phyloP scores from a whole-genome alignment of 2,888 invertebrate species.

The Bombyx huttoni region DNA sequence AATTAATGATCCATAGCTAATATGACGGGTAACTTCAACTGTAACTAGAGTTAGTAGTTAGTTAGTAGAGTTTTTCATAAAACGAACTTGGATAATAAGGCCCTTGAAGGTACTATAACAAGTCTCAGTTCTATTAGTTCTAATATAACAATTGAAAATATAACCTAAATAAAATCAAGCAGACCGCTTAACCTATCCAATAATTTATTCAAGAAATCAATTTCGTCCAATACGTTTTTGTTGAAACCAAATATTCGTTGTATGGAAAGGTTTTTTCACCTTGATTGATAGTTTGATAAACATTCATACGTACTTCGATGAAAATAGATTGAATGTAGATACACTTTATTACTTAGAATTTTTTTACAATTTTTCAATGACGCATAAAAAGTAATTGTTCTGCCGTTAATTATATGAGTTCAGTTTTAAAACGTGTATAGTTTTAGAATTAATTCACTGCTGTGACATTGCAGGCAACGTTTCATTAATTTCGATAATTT shows the following conservation, averaged over 20 bases:
- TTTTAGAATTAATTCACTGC: no score
- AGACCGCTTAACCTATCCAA: constrained; percentile 11
- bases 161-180: background rate
- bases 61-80: no score
- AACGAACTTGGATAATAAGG: no score
- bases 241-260: constrained; percentile 1
- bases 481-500: no score
- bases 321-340: background rate
- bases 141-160: background rate
- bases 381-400: background rate
- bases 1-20: no score
- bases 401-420: background rate
- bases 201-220: constrained; percentile 39
- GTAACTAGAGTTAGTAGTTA: no score
- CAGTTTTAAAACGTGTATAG: no score
- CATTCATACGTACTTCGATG: background rate
- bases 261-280: background rate
- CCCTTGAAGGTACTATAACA: no score
- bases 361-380: background rate
- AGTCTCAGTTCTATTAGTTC: no score
- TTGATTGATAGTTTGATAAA: background rate
- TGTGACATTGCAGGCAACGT: no score
- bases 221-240: constrained; percentile 19
- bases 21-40: no score
- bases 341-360: background rate